Percentiles rank a stretch among this genome's conserved stretches.
These are phyloP conservation scores for Ichneumoninae sp. DNA, from an alignment of 2,888 invertebrate species.

Conservation along the genomic window DNA sequence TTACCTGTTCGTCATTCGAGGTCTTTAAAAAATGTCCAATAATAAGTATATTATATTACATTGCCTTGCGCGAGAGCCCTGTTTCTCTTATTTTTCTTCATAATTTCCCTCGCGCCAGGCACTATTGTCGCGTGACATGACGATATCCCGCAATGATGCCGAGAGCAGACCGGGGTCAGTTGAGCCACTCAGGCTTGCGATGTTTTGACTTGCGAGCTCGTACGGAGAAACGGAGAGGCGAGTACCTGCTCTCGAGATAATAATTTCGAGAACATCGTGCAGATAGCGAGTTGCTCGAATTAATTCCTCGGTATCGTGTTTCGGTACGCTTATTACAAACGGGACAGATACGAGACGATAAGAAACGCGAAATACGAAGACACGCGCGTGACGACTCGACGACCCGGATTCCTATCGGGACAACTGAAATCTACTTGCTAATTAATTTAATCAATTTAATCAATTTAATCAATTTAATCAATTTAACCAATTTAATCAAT, in stretches of 20 bases:
- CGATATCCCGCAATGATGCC: background rate
- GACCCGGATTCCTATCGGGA: background rate
- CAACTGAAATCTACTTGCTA: too few relatives aligned
- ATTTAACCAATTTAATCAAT: too few relatives aligned
- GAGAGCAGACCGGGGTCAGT: background rate
- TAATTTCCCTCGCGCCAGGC: background rate
- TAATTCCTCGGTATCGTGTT: background rate
- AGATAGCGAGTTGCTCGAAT: constrained; percentile 5
- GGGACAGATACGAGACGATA: background rate
- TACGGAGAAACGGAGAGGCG: background rate
- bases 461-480: too few relatives aligned
- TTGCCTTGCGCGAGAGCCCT: background rate
- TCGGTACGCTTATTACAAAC: constrained; percentile 2
- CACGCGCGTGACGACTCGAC: background rate
- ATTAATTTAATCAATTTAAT: too few relatives aligned
- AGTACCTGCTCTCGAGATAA: background rate
- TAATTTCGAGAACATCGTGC: background rate
- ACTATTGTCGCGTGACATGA: background rate
- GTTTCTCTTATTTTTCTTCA: background rate
- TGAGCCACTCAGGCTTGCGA: background rate
- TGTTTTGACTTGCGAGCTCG: background rate
- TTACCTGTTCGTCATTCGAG: too few relatives aligned
- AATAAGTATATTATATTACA: too few relatives aligned
- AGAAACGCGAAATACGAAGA: background rate
- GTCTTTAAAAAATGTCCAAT: too few relatives aligned